A percentile compares a stretch with the other conserved stretches of the same genome.
Conservation (phyloP, 2,113 vertebrate genomes). For the Erythrocebus patas region DNA sequence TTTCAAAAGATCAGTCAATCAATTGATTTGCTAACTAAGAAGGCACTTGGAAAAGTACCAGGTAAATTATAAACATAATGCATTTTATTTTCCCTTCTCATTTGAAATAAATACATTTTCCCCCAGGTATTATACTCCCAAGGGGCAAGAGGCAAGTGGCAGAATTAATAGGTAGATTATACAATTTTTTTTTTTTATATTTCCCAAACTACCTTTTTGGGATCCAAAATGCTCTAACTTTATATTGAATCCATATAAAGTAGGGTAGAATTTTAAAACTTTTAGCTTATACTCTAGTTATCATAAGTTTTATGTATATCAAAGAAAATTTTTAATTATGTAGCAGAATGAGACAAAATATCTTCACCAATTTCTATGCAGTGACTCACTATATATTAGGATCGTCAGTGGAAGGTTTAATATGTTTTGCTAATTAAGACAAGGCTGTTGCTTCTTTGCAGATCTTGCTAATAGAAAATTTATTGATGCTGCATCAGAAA, state of each 20-base stretch:
- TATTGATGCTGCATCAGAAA: slow-evolving; percentile 68
- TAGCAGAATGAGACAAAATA: slow-evolving; percentile 22
- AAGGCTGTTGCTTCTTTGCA: slow-evolving; percentile 74
- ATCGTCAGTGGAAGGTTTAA: slow-evolving; percentile 64
- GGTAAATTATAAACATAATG: neutral
- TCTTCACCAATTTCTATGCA: neutral
- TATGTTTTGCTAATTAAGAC: slow-evolving; percentile 81
- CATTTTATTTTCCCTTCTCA: neutral
- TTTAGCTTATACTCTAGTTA: neutral
- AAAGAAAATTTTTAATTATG: slow-evolving; percentile 23
- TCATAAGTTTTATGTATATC: neutral
- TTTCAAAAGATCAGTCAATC: neutral
- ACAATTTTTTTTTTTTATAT: neutral
- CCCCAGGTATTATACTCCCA: neutral
- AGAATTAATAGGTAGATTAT: neutral
- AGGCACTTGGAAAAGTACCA: neutral
- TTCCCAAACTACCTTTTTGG: neutral
- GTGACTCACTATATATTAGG: slow-evolving; percentile 56
- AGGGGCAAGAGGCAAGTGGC: neutral
- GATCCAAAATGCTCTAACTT: neutral
- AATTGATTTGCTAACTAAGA: neutral
- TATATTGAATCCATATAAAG: neutral
- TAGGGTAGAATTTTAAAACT: neutral
- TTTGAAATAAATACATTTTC: neutral
- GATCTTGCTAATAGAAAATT: slow-evolving; percentile 73